Evolutionary conservation across 2,888 invertebrate genomes (phyloP).

Genomic region (Tenodera sinensis): DNA sequence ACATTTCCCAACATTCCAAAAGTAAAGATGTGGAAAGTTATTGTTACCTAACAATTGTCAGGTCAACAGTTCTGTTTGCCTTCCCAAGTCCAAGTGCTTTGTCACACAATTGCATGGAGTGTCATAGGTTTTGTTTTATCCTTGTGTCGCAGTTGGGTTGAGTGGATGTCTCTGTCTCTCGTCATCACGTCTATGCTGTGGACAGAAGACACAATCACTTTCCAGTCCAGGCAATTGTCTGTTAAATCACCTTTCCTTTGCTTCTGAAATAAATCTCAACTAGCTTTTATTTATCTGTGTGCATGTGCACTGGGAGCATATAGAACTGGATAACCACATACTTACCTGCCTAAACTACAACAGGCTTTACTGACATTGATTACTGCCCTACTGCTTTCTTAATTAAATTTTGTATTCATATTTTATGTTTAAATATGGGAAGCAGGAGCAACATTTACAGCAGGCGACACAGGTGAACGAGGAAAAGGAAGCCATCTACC

Average conservation of each 20-base stretch:
- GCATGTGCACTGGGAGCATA: neutral
- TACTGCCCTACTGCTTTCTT: too few species aligned
- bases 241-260: neutral
- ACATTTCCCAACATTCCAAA: neutral
- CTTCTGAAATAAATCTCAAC: neutral
- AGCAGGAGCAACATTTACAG: too few species aligned
- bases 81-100: neutral
- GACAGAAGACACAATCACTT: neutral
- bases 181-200: neutral
- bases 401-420: too few species aligned
- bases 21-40: neutral
- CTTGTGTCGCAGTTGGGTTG: neutral
- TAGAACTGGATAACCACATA: neutral
- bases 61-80: neutral
- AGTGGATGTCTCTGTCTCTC: neutral
- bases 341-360: neutral
- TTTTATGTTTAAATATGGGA: too few species aligned
- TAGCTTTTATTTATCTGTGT: neutral
- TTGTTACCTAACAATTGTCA: neutral
- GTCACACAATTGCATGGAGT: constrained; percentile 1
- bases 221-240: neutral
- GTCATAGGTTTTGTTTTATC: neutral
- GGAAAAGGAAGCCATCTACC: too few species aligned
- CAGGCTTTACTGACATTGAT: too few species aligned
- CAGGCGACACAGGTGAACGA: too few species aligned